Evolutionary conservation across 1,140 invertebrate species (phyloP), one percentile per base, ranked within the genome.

Genomic region (Geopemphigus sp.): DNA sequence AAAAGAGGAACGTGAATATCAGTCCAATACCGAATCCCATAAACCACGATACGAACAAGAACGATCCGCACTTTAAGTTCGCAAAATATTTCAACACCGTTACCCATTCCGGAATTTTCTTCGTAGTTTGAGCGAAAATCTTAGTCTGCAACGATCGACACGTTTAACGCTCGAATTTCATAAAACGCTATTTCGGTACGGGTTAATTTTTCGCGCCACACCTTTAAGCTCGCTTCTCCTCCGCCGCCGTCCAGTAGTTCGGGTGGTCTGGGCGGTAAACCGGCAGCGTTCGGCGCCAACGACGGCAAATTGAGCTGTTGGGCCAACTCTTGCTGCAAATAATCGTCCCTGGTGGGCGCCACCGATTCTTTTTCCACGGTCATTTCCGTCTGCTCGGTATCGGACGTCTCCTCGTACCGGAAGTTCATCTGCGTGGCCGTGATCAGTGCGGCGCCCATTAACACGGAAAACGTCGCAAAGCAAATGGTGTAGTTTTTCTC

Each of bases 11-110:
- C 1, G 97, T 98, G 86, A 99, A 99, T 81, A 99, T 98, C 82
- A 99, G 88, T 1, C 98, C 98, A 83, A 99, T 98, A n/a, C 98
- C 98, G 84, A 98, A 97, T 66, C 98, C 98, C 96, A 99, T 98
- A 86, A 96, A 97, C 95, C 97, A 98, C 24, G 96, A 93, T 0
- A 98, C 94, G 84, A 98, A 95, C 12, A 99, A 89, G 84, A 99
- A 98, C 0, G 96, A 94, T 4, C 92, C 92, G 81, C 95, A 96
- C 84, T 96, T 95, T 19, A 95, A 84, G 85, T 95, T 95, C 82
- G 93, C 93, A 85, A 97, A 96, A 84, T 97, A 94, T 81, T 92
- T 91, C 80, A 98, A 85, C 14, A 98, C 95, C 1, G 92, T 93
- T 80, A 96, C 89, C 95, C 95, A 97, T 87, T 96, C 94, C 4